Percentiles rank a stretch among this genome's conserved stretches.
Conservation (phyloP, 2,888 invertebrate species). For the Melangyna quadrimaculata region DNA sequence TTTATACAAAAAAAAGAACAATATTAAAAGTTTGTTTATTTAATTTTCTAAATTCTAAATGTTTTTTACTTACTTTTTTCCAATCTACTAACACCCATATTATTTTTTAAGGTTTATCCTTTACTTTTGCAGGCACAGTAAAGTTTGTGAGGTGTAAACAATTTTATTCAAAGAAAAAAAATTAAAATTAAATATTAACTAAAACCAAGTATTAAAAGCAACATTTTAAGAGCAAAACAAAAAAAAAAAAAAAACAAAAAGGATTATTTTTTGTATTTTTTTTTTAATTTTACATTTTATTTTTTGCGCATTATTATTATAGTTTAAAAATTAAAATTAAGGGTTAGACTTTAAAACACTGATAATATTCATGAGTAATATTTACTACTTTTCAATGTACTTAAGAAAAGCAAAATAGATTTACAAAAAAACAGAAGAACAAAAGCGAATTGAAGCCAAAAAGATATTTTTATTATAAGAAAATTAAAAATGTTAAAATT, state of each 20-base stretch:
- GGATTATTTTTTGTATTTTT: slow-evolving; percentile 69
- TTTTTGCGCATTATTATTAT: slow-evolving; percentile 50
- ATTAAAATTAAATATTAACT: slow-evolving; percentile 18
- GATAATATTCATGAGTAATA: slow-evolving; percentile 53
- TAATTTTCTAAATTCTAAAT: slow-evolving; percentile 61
- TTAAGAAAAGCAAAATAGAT: slow-evolving; percentile 38
- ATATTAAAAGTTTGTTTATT: slow-evolving; percentile 56
- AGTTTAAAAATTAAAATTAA: slow-evolving; percentile 58
- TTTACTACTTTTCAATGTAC: slow-evolving; percentile 60
- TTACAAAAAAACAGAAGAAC: slow-evolving; percentile 49
- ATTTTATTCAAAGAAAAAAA: slow-evolving; percentile 70
- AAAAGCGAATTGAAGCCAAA: slow-evolving; percentile 61
- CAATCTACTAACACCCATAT: slow-evolving; percentile 81
- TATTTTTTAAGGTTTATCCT: slow-evolving; percentile 82
- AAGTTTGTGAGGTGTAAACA: slow-evolving; percentile 75
- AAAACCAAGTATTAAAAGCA: slow-evolving; percentile 29
- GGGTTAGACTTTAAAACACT: slow-evolving; percentile 53
- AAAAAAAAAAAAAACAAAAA: background rate
- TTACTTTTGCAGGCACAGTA: slow-evolving; percentile 82
- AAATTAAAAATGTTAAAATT: slow-evolving; percentile 62
- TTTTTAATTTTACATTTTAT: slow-evolving; percentile 61
- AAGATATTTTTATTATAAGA: slow-evolving; percentile 73
- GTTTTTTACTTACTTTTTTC: slow-evolving; percentile 80
- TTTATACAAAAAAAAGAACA: slow-evolving; percentile 26
- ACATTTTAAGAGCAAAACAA: slow-evolving; percentile 8